phyloP scores from a whole-genome alignment of 1,140 invertebrate genomes.

The Drosophila saltans region DNA sequence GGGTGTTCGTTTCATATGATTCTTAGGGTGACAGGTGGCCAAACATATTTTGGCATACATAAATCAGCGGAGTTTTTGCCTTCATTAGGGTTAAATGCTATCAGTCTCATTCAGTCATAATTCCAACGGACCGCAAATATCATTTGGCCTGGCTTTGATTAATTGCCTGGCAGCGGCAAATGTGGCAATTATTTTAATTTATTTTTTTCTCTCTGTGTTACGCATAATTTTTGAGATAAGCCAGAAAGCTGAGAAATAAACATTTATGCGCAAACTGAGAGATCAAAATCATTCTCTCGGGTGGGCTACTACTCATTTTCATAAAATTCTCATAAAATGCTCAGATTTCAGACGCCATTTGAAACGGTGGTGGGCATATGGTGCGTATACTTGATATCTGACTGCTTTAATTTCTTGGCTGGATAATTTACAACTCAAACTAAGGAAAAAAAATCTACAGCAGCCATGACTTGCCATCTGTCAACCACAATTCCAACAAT shows the following conservation, averaged over 20 bases:
- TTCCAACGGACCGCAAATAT: conserved; percentile 59
- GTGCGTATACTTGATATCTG: conserved; percentile 70
- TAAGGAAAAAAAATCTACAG: conserved; percentile 46
- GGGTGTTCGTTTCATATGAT: no score
- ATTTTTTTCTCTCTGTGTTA: conserved; percentile 10
- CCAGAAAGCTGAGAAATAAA: conserved; percentile 47
- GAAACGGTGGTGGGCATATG: neutral
- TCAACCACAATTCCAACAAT: conserved; percentile 1
- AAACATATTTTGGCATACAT: conserved; percentile 26
- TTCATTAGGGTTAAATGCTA: conserved; percentile 32
- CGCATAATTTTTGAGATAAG: conserved; percentile 69
- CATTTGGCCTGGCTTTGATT: conserved; percentile 59
- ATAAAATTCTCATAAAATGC: conserved; percentile 67
- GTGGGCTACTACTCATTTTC: conserved; percentile 43
- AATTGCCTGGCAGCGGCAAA: conserved; percentile 70
- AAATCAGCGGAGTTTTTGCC: conserved; percentile 33
- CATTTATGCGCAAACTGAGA: conserved; percentile 50
- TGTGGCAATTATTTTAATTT: conserved; percentile 79
- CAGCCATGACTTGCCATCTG: conserved; percentile 35
- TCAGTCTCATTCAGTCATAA: conserved; percentile 44
- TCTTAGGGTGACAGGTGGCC: conserved; percentile 36
- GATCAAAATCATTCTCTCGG: conserved; percentile 12
- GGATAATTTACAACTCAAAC: conserved; percentile 61
- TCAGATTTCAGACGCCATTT: conserved; percentile 43
- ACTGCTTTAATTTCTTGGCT: conserved; percentile 55